Conservation (phyloP, 2,888 invertebrate species). For the Acanthosepion esculentum region DNA sequence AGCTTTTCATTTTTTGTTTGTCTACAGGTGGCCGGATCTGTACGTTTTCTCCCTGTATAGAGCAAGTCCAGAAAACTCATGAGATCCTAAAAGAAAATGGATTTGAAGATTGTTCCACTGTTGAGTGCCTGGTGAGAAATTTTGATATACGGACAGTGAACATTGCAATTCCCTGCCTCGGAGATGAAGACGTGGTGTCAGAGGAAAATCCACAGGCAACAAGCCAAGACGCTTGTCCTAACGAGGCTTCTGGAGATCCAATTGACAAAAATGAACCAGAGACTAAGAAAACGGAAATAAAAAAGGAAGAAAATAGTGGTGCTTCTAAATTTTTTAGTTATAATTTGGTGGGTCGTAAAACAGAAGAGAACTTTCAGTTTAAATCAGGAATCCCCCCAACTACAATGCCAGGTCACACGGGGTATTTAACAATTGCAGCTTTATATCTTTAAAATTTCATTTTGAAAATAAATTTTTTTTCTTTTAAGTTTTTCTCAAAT, state of each 20-base stretch:
- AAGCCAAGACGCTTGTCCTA: constrained; percentile 41
- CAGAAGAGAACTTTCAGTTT: constrained; percentile 60
- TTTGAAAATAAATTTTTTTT: not conserved
- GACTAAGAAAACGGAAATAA: constrained; percentile 43
- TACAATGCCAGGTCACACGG: constrained; percentile 93
- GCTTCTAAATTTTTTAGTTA: constrained; percentile 40
- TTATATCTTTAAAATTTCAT: constrained; percentile 78
- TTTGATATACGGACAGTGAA: constrained; percentile 69
- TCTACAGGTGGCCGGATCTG: constrained; percentile 90
- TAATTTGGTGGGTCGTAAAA: constrained; percentile 60
- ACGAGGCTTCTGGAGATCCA: constrained; percentile 16
- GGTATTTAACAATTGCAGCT: constrained; percentile 95
- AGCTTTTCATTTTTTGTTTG: not conserved
- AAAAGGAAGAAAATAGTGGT: constrained; percentile 36
- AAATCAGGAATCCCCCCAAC: constrained; percentile 82
- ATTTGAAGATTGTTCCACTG: constrained; percentile 88
- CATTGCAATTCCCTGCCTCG: constrained; percentile 63
- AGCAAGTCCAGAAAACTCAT: constrained; percentile 96
- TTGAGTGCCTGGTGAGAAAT: constrained; percentile 81
- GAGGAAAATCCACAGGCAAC: constrained; percentile 35
- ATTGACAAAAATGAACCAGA: constrained; percentile 44
- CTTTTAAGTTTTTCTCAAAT: not conserved
- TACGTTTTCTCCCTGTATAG: constrained; percentile 99
- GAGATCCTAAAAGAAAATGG: constrained; percentile 82
- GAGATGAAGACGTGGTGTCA: constrained; percentile 50